Base-by-base conservation (phyloP, 2,797 vertebrate genomes). In the Myiotriccus ornatus region DNA sequence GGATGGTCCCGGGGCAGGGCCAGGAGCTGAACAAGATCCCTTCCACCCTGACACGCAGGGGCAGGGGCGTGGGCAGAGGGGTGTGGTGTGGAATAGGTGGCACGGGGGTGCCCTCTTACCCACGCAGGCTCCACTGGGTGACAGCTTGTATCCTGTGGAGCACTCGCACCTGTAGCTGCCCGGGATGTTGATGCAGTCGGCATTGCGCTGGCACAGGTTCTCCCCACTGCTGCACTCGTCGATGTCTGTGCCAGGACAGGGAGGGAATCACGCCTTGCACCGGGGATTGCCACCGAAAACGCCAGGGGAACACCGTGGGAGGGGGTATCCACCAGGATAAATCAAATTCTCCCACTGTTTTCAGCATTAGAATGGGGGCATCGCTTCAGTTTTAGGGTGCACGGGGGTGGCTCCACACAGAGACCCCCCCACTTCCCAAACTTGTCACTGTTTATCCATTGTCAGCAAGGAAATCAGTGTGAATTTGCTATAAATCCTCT, bases 121-220 rank as follows among this genome's bases (percentile, higher is more conserved):
- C 95, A 99, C 92, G 18, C 99, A 99, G 70, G 99, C 98, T 20
- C 99, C 99, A 1, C 98, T 98, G 9, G 98, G 99, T 1, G 98
- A 99, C 83, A 98, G 98, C 92, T 99, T 99, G 98, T 99, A 99
- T 7, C 99, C 99, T 0, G 97, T 98, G 14, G 98, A 98, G 53
- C 99, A 99, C 83, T 98, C 98, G 96, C 99, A 99, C 96, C 98
- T 98, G 98, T 98, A 99, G 95, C 99, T 99, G 77, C 99, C 99
- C 0, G 99, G 99, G 96, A 99, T 98, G 97, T 99, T 99, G 97
- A 99, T 98, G 77, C 99, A 99, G 96, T 98, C 98, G 15, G 98
- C 98, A 6, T 99, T 98, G 59, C 98, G 98, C 81, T 98, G 98
- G 98, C 99, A 99, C 84, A 99, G 98, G 93, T 98, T 99, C 95